Evolutionary conservation across 1,140 invertebrate species (phyloP), one percentile per base, ranked within the genome.

Genomic region (Phymastichus coffea): DNA sequence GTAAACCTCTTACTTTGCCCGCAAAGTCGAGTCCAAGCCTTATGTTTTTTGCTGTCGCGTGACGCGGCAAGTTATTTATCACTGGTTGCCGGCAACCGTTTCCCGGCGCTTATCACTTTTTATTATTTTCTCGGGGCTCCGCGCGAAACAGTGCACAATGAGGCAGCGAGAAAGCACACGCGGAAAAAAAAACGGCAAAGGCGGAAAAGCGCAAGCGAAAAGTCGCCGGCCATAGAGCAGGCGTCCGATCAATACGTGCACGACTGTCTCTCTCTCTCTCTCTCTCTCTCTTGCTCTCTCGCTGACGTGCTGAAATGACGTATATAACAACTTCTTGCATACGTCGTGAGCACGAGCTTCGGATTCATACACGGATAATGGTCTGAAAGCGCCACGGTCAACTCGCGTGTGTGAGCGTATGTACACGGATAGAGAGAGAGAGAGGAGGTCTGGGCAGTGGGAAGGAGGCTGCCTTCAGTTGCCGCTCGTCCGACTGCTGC

Each of bases 241-340:
- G 12, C 14, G 30, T 52, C 38, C 49, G 55, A 57, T 46, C 43
- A 57, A 57, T 57, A 47, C 43, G 55, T 30, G 43, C 14, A n/a
- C n/a, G 41, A 30, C 15, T 28, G 44, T 44, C 26, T 41, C 47
- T 40, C 17, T 37, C 30, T 47, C 41, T n/a, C n/a, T n/a, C n/a
- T n/a, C n/a, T n/a, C n/a, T n/a, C n/a, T n/a, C n/a, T n/a, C n/a
- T n/a, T n/a, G 20, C 30, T 46, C 28, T 28, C 43, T 35, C 44
- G 22, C 49, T 59, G 57, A 52, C 57, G 57, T 40, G 38, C 26
- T 46, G 37, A 59, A 44, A 46, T 53, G 49, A 59, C 57, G 57
- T 59, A 44, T 52, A 52, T 17, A 20, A 30, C 28, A 38, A 38
- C 15, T 19, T 33, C 28, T 23, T n/a, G n/a, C n/a, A n/a, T n/a